phyloP scores from a whole-genome alignment of 2,888 invertebrate genomes.

The Drosophila birchii region DNA sequence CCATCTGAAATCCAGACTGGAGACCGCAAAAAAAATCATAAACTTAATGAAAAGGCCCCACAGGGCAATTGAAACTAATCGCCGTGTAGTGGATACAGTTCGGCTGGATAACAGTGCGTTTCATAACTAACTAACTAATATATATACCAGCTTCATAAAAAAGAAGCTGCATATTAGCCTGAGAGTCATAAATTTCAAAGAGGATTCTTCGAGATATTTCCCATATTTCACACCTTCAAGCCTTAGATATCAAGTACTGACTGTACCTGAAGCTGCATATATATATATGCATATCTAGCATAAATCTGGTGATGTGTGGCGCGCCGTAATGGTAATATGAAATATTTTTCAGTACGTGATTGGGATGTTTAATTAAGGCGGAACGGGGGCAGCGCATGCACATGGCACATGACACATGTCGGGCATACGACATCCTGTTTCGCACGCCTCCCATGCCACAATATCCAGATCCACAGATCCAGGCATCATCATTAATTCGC shows the following conservation, averaged over 20 bases:
- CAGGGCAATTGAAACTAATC: conserved; percentile 72
- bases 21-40: conserved; percentile 12
- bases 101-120: conserved; percentile 25
- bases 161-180: neutral
- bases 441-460: conserved; percentile 28
- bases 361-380: conserved; percentile 49
- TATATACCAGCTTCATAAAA: neutral
- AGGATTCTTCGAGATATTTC: too few species aligned
- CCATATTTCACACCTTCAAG: neutral
- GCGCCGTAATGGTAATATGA: conserved; percentile 37
- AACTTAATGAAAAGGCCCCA: conserved; percentile 59
- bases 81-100: conserved; percentile 40
- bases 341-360: conserved; percentile 38
- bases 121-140: neutral
- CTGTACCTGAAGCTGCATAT: conserved; percentile 12
- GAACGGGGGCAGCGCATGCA: conserved; percentile 11
- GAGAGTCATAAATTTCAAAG: neutral
- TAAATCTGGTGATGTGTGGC: neutral
- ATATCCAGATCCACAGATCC: conserved; percentile 1
- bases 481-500: conserved; percentile 44
- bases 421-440: conserved; percentile 30
- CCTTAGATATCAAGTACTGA: neutral
- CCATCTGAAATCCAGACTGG: neutral
- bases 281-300: neutral
- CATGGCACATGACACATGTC: conserved; percentile 30